A percentile compares a stretch with the other conserved stretches of the same genome.
These are phyloP conservation scores for Diachasmimorpha longicaudata DNA, from an alignment of 1,140 invertebrate species.

Conservation along the genomic window DNA sequence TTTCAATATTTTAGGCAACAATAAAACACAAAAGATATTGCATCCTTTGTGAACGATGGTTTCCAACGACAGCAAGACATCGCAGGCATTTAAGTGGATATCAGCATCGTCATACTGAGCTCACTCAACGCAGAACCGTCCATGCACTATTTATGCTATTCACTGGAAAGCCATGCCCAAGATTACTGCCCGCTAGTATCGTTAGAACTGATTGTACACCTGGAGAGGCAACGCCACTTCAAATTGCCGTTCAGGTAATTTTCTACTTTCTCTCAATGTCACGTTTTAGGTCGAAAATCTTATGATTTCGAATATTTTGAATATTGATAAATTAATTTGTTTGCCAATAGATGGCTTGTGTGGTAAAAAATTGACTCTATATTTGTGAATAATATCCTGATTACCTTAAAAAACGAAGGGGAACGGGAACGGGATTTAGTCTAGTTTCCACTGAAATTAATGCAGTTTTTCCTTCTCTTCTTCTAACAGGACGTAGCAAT, in stretches of 20 bases:
- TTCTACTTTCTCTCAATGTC: background rate
- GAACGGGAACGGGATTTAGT: too few species aligned
- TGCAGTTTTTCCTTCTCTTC: background rate
- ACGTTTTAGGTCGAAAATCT: background rate
- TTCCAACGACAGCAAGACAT: conserved; percentile 52
- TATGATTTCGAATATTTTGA: too few species aligned
- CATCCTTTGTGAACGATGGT: conserved; percentile 59
- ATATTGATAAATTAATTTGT: too few species aligned
- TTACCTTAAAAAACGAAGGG: background rate
- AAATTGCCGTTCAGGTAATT: conserved; percentile 60
- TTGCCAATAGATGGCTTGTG: too few species aligned
- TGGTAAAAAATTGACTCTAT: too few species aligned
- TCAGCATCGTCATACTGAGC: conserved; percentile 57
- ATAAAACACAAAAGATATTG: conserved; percentile 58
- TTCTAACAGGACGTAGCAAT: conserved; percentile 31
- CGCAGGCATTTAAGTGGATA: conserved; percentile 56
- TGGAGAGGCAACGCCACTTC: conserved; percentile 58
- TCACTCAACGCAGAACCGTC: conserved; percentile 58
- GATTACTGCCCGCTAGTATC: conserved; percentile 50
- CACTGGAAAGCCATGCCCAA: conserved; percentile 58
- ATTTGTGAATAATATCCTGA: too few species aligned
- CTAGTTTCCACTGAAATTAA: conserved; percentile 12
- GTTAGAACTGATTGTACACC: conserved; percentile 49
- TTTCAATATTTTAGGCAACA: conserved; percentile 44
- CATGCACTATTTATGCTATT: conserved; percentile 60